Evolutionary conservation across 2,888 invertebrate species (phyloP), one percentile per base, ranked within the genome.

Genomic region (Drosophila limbata): DNA sequence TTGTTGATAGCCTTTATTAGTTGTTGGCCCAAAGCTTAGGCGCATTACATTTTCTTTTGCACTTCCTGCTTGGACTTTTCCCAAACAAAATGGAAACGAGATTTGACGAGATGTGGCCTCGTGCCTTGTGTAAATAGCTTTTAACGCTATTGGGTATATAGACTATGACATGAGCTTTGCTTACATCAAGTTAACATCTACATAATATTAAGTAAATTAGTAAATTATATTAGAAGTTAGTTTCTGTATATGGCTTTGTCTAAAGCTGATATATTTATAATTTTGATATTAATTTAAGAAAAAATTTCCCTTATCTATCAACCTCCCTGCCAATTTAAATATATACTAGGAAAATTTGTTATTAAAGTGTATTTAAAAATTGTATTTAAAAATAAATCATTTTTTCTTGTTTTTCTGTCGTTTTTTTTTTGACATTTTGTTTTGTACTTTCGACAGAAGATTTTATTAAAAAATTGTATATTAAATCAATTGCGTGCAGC

Each of bases 1-100:
- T 87, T 89, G 88, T 84, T 89, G 89, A 89, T 89, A 86, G 79
- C 80, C 86, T 82, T 90, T 89, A 89, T 88, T 90, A 88, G 90
- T 89, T 86, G 84, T 84, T 82, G 83, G 81, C 76, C 77, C 69
- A 67, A 72, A 79, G 85, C 89, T 87, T 89, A 84, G 75, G 73
- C 84, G 77, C 84, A 73, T 78, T 88, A 85, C 82, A 74, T 82
- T 77, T 72, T 68, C 66, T 64, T 69, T 72, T 67, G 62, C 68
- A 73, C 73, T 68, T 80, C 79, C 78, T 78, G 74, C 62, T 68
- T 51, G 51, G 47, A 31, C 67, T 55, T 61, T 55, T 56, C 33
- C 56, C 45, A 13, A 50, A 15, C 51, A 56, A 62, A 69, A 61
- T 57, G 25, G 52, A 51, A 59, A 51, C 31, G 40, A 42, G 45